Percentiles rank a stretch among this genome's conserved stretches.
These are phyloP conservation scores for Ptychodera flava DNA, from an alignment of 35 echinoderm and acorn worm species.

Conservation along the genomic window DNA sequence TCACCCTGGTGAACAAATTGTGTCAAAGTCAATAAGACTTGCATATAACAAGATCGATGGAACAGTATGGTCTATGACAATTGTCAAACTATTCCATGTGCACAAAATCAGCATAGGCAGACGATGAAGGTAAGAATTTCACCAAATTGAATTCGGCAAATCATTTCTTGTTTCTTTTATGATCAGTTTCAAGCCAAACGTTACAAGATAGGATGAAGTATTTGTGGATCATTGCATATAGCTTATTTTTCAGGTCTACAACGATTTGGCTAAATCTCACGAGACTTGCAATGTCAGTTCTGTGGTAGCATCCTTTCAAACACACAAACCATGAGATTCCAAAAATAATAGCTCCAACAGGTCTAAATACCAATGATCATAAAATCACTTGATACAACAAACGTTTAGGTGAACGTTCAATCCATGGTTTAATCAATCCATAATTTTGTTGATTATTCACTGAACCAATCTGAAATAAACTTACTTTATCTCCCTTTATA, in stretches of 20 bases:
- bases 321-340: background rate
- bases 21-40: background rate
- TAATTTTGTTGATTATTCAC: too few species aligned
- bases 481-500: background rate
- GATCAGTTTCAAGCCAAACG: too few species aligned
- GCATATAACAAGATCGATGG: background rate
- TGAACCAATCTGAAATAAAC: too few species aligned
- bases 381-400: background rate
- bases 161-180: background rate
- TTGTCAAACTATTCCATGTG: background rate
- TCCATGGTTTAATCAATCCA: background rate
- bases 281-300: too few species aligned
- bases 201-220: too few species aligned
- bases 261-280: too few species aligned
- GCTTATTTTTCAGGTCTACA: too few species aligned
- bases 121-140: background rate
- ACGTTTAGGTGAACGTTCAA: background rate
- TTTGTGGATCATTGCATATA: too few species aligned
- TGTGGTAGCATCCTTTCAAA: background rate
- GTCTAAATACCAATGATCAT: background rate
- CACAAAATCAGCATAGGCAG: background rate
- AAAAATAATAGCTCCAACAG: background rate
- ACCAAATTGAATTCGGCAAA: background rate
- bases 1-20: constrained; percentile 21
- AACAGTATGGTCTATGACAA: background rate